These are phyloP conservation scores for Apostichopus leukothele DNA, from an alignment of 53 echinoderm and acorn worm species.

Conservation along the genomic window DNA sequence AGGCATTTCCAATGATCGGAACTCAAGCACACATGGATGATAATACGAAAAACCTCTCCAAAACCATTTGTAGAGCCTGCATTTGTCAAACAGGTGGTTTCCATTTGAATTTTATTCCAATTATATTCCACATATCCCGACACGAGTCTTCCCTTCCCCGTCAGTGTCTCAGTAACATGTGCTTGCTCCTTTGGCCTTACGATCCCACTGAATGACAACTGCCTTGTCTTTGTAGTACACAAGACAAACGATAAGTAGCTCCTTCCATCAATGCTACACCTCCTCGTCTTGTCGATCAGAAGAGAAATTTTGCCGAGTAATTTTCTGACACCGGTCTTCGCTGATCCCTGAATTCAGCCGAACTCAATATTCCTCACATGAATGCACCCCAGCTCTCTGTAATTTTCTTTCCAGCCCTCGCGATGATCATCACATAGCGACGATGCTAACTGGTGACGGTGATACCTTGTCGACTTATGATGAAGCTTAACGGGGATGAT, in stretches of 20 bases:
- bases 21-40: not conserved
- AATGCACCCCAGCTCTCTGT: slow-evolving; percentile 24
- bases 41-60: slow-evolving; percentile 17
- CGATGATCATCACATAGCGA: too few species aligned
- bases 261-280: too few species aligned
- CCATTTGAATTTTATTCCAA: slow-evolving; percentile 42
- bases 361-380: slow-evolving; percentile 42
- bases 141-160: too few species aligned
- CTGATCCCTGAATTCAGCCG: not conserved
- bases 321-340: not conserved
- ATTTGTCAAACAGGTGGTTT: not conserved
- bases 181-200: too few species aligned
- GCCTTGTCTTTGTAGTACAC: too few species aligned
- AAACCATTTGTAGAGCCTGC: not conserved
- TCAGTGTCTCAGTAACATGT: too few species aligned
- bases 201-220: too few species aligned
- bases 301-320: not conserved
- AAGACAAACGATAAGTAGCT: too few species aligned
- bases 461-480: not conserved
- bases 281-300: not conserved
- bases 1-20: not conserved
- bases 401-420: not conserved
- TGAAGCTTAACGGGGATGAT: not conserved
- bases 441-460: not conserved
- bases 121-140: slow-evolving; percentile 24